Evolutionary conservation across 2,113 vertebrate species (phyloP), one percentile per base, ranked within the genome.

Genomic region (Cebidichthys violaceus): DNA sequence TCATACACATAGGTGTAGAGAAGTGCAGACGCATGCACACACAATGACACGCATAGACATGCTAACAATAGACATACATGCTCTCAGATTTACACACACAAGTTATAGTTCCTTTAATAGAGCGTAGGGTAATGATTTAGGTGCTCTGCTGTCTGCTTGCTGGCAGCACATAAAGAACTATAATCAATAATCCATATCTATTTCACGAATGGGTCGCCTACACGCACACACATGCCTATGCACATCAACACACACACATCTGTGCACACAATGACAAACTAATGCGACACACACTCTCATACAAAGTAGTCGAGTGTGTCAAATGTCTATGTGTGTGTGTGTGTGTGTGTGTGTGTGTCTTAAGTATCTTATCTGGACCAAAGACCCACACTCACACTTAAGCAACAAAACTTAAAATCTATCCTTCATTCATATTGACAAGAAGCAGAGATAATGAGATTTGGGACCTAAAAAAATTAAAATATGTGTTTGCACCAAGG

Each of bases 161-260:
- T 84, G 85, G 72, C 77, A 87, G 74, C 68, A 86, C 83, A 90
- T 94, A 92, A 93, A 92, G 77, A 87, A 90, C 66, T 67, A 64
- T 85, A 89, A 93, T 93, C 92, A 94, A 92, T 93, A 91, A 93
- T 89, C 92, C 77, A 93, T 92, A 92, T 84, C 74, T 81, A 69
- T 88, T 90, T 90, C 79, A 89, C 33, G 27, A 83, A 79, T 86
- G 54, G 57, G 43, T 68, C 31, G 15, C 31, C 74, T 70, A 69
- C 76, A 77, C 22, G 31, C 22, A 50, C 68, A 62, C 31, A 55
- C 59, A 37, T 9, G 4, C 8, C n/a, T 7, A 8, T 24, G 45
- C 47, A 69, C 15, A n/a, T 39, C 13, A 4, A 22, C 22, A 67
- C 22, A 52, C 60, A 71, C 50, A 15, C 47, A 65, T 64, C 22